Percentiles rank a stretch among this genome's conserved stretches.
Conservation (phyloP, 2,113 vertebrate genomes). For the Anser cygnoides region DNA sequence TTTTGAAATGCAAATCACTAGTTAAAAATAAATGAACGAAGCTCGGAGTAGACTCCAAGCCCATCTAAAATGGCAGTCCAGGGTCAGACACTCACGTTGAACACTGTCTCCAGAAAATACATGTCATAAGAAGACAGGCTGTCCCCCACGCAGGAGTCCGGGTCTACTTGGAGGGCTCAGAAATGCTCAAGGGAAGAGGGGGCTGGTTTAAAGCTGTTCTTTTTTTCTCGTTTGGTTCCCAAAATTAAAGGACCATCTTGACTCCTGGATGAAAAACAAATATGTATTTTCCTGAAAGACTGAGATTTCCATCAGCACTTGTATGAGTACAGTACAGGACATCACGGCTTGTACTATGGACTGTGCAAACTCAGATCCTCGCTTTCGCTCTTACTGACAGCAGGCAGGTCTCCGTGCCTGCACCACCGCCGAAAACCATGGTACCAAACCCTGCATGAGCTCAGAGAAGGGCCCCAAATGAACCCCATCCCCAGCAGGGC, state of each 20-base stretch:
- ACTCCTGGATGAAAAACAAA: not conserved
- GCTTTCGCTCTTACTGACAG: not conserved
- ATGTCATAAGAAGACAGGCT: not conserved
- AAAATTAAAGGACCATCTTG: not conserved
- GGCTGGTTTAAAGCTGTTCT: not conserved
- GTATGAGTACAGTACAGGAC: no score
- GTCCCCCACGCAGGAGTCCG: accelerated
- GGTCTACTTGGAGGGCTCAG: not conserved
- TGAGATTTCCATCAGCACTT: not conserved
- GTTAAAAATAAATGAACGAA: not conserved
- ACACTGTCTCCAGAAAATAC: not conserved
- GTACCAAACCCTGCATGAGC: not conserved
- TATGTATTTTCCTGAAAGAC: not conserved
- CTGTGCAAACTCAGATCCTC: not conserved
- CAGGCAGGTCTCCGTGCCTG: not conserved
- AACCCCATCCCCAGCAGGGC: not conserved
- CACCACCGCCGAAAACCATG: not conserved
- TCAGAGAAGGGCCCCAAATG: not conserved
- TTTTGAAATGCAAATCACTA: not conserved
- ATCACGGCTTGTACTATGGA: not conserved
- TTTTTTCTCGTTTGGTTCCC: not conserved
- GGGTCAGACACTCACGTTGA: no score
- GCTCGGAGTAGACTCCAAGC: not conserved
- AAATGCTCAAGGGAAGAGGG: not conserved
- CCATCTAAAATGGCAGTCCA: not conserved